phyloP scores from a whole-genome alignment of 2,797 vertebrate species.

The Microctenopoma lineatum region DNA sequence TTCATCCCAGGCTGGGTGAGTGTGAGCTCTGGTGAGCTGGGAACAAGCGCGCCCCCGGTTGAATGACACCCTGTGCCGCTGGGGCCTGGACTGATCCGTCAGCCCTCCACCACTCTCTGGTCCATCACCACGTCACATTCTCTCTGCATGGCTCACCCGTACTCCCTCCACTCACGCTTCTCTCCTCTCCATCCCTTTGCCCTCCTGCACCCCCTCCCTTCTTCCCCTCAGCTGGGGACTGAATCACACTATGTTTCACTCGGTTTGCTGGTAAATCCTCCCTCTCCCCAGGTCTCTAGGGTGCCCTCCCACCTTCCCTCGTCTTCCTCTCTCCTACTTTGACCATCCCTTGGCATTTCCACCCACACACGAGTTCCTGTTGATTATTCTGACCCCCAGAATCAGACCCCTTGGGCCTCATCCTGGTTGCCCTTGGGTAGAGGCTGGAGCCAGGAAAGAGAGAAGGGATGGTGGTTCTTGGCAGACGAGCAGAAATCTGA shows the following conservation, averaged over 20 bases:
- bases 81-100: constrained; percentile 83
- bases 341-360: constrained; percentile 80
- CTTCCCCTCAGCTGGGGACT: constrained; percentile 70
- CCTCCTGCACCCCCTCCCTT: constrained; percentile 73
- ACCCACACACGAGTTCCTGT: constrained; percentile 83
- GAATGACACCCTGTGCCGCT: constrained; percentile 83
- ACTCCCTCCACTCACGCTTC: too few species aligned
- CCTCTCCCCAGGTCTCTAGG: constrained; percentile 39
- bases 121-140: background rate
- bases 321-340: constrained; percentile 59
- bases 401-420: constrained; percentile 62
- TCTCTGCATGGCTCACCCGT: too few species aligned
- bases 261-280: constrained; percentile 72
- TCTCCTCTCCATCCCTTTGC: constrained; percentile 32
- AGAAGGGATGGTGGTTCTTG: constrained; percentile 75
- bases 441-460: constrained; percentile 71
- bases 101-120: constrained; percentile 43
- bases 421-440: constrained; percentile 65
- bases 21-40: constrained; percentile 54
- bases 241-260: constrained; percentile 82
- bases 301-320: constrained; percentile 74
- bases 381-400: constrained; percentile 78
- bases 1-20: constrained; percentile 43
- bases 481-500: constrained; percentile 74
- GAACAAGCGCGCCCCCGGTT: constrained; percentile 74